Base-by-base conservation (phyloP, 2,888 invertebrate species). In the Lasioglossum zephyrum region DNA sequence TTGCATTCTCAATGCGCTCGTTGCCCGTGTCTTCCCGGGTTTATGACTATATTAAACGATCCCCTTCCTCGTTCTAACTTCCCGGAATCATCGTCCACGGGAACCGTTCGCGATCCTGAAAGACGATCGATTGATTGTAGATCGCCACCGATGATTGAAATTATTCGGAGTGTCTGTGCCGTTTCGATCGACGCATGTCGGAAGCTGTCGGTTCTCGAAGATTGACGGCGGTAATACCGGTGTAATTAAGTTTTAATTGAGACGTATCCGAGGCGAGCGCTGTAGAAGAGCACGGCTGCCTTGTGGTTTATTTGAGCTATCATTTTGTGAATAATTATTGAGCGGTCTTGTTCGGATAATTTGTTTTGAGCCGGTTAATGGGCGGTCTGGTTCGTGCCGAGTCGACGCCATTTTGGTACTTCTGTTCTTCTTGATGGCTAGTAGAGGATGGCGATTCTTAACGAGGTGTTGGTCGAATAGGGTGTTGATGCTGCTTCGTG, bases 11-110 rank as follows among this genome's bases (percentile, higher is more conserved):
- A 22, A 22, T 22, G 1, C 49, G 39, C n/a, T 39, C 69, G 1
- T 18, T 69, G 49, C 9, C 9, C 47, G 26, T 31, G 47, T n/a
- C 8, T 39, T 1, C 49, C 36, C 39, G 3, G 8, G 26, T 79
- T 77, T 77, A 77, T 47, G 53, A 22, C 77, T 77, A 57, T 47
- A 81, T 81, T 80, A 80, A 80, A 66, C 41, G 66, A 2, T 4
- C 11, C 18, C 4, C 47, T 9, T 5, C 49, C n/a, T 2, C 39
- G n/a, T 2, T 2, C n/a, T n/a, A 16, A 26, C 66, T 69, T n/a
- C 2, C 36, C 26, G 49, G 16, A 66, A 77, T 36, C 39, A n/a
- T 39, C 44, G 11, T 53, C 49, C 66, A 26, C 47, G 77, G 36
- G 49, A 44, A 49, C 36, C 39, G 60, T 39, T 22, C 11, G 0